Evolutionary conservation across 2,797 vertebrate genomes (phyloP), one percentile per base, ranked within the genome.

Genomic region (Peromyscus melanophrys): DNA sequence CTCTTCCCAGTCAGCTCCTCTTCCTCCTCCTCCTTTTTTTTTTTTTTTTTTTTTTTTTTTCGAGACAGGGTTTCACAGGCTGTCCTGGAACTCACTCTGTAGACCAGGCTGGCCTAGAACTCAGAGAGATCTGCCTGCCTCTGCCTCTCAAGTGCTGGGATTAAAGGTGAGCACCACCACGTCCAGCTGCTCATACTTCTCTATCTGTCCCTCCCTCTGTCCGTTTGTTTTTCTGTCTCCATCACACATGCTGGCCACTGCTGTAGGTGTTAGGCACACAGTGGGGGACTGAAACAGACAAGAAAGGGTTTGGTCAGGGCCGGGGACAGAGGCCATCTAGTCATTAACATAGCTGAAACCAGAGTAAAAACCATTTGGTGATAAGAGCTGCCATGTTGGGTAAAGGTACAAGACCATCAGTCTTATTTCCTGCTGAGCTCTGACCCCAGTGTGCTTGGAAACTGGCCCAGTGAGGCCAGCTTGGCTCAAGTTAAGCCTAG

Each of bases 231-330:
- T 80, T 73, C 77, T 23, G 67, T 52, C 49, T n/a, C 16, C 25
- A 2, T 8, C 21, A 14, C 9, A 4, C 7, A 73, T 46, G 84
- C 40, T 49, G 29, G 49, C 8, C 2, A 27, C 69, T 43, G 21
- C n/a, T 75, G 49, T 2, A n/a, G 25, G 13, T 16, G 34, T 78
- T 67, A 82, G 85, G 69, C 37, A 10, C 16, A 0, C 6, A 0
- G 65, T 6, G 13, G 40, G n/a, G 52, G 16, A 40, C 43, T 0
- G 1, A 75, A 61, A 55, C 65, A 10, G 27, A 77, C 34, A 34
- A 67, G n/a, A 27, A 19, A 34, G 31, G 37, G 34, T 59, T 57
- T 76, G 34, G 63, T 55, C 17, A 0, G 1, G 1, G 59, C 31
- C 27, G 8, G 37, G 63, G 65, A 59, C 46, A 37, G 14, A 25